Evolutionary conservation across 1,140 invertebrate genomes (phyloP), one percentile per base, ranked within the genome.

Genomic region (Hycleus cichorii): DNA sequence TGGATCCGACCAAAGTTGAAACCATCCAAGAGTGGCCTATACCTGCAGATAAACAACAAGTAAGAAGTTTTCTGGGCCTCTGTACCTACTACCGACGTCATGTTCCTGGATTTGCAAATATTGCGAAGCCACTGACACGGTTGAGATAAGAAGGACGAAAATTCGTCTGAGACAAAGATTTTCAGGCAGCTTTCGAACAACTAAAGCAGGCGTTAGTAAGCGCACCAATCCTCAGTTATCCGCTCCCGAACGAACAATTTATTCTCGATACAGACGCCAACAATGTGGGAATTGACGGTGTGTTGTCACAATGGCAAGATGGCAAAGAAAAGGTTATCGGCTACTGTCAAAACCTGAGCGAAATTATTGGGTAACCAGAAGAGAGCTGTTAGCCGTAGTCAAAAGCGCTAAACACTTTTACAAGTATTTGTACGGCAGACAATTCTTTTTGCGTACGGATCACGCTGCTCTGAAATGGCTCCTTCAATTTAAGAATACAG

Each of bases 381-480:
- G 66, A 49, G 75, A 78, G 70, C 66, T 60, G 47, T 61, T 78
- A n/a, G 76, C 73, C 4, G 63, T 79, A 24, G 48, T 79, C 3
- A 72, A 66, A 62, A 72, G 69, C 2, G 64, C 78, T 0, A 60
- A 73, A 46, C 68, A 75, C 38, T 74, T 73, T 49, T 45, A 64
- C 40, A 27, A n/a, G 9, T 68, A 64, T 49, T 10, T 68, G 43
- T 65, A 71, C 51, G 68, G 68, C 24, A 27, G 6, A n/a, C 25
- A 49, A 7, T 49, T 49, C 27, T 25, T 11, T 3, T 10, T 49
- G 3, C n/a, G 12, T 10, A 49, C 25, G 2, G 47, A 49, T 32
- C 47, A 49, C 27, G n/a, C n/a, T 2, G 12, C 47, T n/a, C 27
- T 49, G 26, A 27, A 27, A 27, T 49, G 26, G 12, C 10, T 49